phyloP scores from a whole-genome alignment of 2,797 vertebrate genomes.

The Eupleurogrammus muticus region DNA sequence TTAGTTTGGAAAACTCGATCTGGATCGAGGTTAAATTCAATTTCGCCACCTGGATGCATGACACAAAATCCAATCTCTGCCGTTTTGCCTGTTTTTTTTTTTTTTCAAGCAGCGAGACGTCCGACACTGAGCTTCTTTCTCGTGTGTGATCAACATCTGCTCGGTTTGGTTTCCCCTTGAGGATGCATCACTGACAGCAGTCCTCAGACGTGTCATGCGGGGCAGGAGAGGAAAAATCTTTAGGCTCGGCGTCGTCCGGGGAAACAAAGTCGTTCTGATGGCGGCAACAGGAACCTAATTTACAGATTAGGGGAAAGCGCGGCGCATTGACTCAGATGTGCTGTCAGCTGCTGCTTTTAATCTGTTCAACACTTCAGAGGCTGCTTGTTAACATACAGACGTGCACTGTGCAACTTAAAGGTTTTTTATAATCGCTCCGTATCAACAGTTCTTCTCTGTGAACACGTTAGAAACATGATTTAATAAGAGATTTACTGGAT shows the following conservation, averaged over 20 bases:
- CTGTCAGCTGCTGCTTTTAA: not conserved
- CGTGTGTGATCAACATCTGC: not conserved
- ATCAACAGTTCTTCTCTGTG: not conserved
- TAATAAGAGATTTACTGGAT: not conserved
- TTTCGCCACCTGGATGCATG: slow-evolving; percentile 23
- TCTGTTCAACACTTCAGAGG: not conserved
- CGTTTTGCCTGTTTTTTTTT: no score
- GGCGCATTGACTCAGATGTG: not conserved
- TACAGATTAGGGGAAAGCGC: not conserved
- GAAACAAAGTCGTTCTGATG: not conserved
- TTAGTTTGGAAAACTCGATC: not conserved
- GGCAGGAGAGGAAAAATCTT: not conserved
- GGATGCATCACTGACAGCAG: not conserved
- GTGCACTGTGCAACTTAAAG: not conserved
- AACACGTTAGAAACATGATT: not conserved
- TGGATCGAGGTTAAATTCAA: slow-evolving; percentile 10
- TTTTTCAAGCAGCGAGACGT: not conserved
- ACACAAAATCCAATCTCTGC: slow-evolving; percentile 32
- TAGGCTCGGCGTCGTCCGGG: not conserved
- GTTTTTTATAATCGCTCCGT: not conserved
- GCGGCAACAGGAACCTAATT: not conserved
- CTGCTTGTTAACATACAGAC: not conserved
- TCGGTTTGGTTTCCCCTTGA: not conserved
- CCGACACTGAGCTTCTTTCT: slow-evolving; percentile 5
- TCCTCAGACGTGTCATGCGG: not conserved